A percentile compares a stretch with the other conserved stretches of the same genome.
Conservation (phyloP, 2,888 invertebrate species). For the Aricia artaxerxes region DNA sequence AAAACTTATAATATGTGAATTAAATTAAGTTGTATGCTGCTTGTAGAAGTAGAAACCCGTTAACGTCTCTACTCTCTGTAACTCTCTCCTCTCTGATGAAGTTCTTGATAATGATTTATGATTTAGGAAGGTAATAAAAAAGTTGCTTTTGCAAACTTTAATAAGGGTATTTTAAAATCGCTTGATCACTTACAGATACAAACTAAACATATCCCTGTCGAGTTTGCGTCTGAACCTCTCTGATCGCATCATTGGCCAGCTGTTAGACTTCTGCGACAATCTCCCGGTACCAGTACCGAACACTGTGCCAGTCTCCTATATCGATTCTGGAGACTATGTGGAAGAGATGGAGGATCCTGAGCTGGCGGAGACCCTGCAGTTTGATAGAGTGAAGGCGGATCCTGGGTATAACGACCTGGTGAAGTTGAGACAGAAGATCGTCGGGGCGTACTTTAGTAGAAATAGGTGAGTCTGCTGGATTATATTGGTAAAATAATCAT, state of each 20-base stretch:
- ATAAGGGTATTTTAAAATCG: neutral
- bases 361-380: conserved; percentile 50
- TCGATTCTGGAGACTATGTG: conserved; percentile 68
- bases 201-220: conserved; percentile 86
- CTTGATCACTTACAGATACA: conserved; percentile 81
- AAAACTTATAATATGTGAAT: too few species aligned
- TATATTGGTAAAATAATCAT: too few species aligned
- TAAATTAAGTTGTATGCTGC: too few species aligned
- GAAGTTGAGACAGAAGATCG: conserved; percentile 66
- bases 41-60: too few species aligned
- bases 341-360: conserved; percentile 62
- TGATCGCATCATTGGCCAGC: conserved; percentile 83
- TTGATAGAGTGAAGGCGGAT: conserved; percentile 62
- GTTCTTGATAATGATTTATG: neutral
- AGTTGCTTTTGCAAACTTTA: neutral
- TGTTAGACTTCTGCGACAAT: conserved; percentile 83
- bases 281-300: conserved; percentile 70
- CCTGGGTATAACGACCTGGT: conserved; percentile 66
- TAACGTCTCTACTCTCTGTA: too few species aligned
- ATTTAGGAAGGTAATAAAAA: too few species aligned
- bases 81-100: neutral
- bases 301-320: conserved; percentile 70
- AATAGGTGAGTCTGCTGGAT: conserved; percentile 54
- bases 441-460: conserved; percentile 66
- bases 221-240: conserved; percentile 88